Percentiles rank a stretch among this genome's conserved stretches.
phyloP scores from a whole-genome alignment of 2,113 vertebrate species.

The Phylloscopus trochilus region DNA sequence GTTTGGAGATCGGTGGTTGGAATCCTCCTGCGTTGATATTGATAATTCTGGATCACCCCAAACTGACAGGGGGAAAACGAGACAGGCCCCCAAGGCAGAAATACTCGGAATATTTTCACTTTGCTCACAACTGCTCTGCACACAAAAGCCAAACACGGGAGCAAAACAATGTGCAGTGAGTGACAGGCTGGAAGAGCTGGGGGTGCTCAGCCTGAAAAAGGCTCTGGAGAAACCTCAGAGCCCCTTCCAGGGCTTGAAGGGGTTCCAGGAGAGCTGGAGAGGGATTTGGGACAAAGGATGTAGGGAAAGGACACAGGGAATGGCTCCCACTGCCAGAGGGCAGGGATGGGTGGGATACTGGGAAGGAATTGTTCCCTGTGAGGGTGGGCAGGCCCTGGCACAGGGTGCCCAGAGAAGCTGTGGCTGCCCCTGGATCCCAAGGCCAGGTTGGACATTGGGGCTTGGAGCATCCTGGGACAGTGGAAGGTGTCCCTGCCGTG shows the following conservation, averaged over 20 bases:
- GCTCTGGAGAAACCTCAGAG: background rate
- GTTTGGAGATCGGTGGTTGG: background rate
- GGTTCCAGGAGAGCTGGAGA: background rate
- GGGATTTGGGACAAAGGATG: background rate
- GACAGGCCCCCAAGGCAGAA: background rate
- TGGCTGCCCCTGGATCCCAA: background rate
- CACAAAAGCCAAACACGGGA: background rate
- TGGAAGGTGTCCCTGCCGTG: background rate
- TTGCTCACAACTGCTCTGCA: background rate
- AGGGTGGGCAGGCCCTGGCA: background rate
- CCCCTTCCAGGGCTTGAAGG: background rate
- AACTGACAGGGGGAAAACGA: background rate
- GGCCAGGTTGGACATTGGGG: accelerated
- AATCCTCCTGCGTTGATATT: accelerated
- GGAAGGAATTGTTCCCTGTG: accelerated
- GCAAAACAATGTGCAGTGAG: background rate
- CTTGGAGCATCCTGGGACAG: accelerated
- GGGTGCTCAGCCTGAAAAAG: accelerated
- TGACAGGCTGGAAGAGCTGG: background rate
- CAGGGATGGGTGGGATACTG: accelerated
- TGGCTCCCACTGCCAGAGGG: background rate
- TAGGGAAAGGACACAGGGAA: background rate
- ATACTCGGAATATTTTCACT: accelerated
- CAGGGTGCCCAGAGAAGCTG: background rate
- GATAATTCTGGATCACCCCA: background rate